Evolutionary conservation across 2,888 invertebrate species (phyloP).

Genomic region (Brachynemurus nebulosus): DNA sequence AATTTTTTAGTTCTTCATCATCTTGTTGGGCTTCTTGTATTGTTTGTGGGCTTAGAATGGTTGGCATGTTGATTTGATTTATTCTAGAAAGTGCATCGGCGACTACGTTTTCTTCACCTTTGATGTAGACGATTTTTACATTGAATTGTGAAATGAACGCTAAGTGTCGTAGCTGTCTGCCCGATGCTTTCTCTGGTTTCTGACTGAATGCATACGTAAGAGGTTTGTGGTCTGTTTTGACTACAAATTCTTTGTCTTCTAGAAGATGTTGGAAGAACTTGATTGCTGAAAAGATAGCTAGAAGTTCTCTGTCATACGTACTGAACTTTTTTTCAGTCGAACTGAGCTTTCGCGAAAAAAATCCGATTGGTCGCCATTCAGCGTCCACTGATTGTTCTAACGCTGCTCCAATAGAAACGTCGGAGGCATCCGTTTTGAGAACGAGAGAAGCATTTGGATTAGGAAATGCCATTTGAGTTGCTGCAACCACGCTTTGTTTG

Average conservation of each 20-base stretch:
- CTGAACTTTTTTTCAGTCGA: not conserved
- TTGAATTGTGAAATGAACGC: not conserved
- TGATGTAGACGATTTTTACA: not conserved
- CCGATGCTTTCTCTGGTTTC: not conserved
- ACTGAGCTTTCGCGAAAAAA: not conserved
- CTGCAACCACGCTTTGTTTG: not conserved
- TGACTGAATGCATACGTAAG: not conserved
- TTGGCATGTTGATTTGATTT: too few relatives aligned
- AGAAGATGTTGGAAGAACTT: not conserved
- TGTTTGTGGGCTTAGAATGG: constrained; percentile 1
- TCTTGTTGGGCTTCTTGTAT: constrained; percentile 7
- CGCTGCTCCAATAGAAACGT: not conserved
- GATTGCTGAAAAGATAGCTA: not conserved
- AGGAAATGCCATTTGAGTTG: not conserved
- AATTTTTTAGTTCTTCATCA: too few relatives aligned
- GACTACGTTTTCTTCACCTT: not conserved
- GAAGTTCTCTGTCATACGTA: not conserved
- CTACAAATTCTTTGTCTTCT: not conserved
- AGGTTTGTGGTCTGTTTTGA: not conserved
- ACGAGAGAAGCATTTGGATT: not conserved
- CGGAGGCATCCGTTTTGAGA: not conserved
- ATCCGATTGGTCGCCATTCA: not conserved
- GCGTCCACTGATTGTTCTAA: not conserved
- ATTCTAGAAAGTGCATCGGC: not conserved
- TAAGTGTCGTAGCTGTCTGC: not conserved